phyloP scores from a whole-genome alignment of 2,113 vertebrate genomes.

The Oreochromis aureus region DNA sequence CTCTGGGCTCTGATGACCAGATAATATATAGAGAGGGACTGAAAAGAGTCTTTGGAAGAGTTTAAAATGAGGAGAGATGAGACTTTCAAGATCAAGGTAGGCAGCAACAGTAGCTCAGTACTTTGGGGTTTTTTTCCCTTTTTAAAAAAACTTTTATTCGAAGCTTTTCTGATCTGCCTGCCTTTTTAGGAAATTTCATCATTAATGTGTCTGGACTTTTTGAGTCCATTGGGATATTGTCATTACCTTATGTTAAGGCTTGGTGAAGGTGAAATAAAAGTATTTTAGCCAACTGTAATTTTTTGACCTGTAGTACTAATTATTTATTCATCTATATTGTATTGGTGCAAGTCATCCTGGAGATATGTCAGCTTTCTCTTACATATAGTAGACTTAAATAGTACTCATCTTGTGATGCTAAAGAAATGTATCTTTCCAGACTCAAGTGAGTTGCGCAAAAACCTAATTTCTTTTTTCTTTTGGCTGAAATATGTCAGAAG shows the following conservation, averaged over 20 bases:
- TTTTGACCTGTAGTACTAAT: too few relatives aligned
- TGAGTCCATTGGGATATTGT: neutral
- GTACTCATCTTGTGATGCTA: neutral
- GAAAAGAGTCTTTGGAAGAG: slow-evolving; percentile 48
- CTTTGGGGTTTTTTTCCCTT: neutral
- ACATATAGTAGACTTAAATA: neutral
- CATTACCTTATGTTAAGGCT: neutral
- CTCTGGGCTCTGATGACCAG: slow-evolving; percentile 66
- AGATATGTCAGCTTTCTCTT: neutral
- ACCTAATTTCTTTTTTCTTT: neutral
- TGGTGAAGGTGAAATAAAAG: neutral
- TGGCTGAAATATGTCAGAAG: neutral
- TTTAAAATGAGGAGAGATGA: slow-evolving; percentile 34
- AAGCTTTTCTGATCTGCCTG: neutral
- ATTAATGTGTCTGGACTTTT: neutral
- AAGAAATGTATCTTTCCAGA: neutral
- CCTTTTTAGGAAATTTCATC: neutral
- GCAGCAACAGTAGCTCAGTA: neutral
- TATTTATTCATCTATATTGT: too few relatives aligned
- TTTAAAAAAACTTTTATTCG: neutral
- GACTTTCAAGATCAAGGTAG: slow-evolving; percentile 32
- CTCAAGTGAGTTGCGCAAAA: neutral
- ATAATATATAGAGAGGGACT: slow-evolving; percentile 52
- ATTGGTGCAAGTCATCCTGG: neutral
- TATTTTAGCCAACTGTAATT: neutral